Evolutionary conservation across 2,113 vertebrate species (phyloP), one percentile per base, ranked within the genome.

Genomic region (Triplophysa rosa): DNA sequence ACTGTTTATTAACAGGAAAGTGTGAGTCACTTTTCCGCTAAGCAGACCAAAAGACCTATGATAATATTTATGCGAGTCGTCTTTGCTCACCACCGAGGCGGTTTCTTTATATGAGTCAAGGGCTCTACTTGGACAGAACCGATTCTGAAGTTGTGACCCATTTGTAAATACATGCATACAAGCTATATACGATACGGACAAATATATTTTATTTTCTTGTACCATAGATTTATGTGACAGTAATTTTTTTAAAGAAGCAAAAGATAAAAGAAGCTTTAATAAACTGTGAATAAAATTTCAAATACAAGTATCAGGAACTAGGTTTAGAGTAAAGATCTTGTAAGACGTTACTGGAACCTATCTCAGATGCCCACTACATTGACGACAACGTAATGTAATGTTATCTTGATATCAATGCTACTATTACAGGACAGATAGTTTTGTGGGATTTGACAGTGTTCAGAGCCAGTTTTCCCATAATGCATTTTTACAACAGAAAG

Each of bases 401-500:
- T 84, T 78, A 77, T 89, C 87, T 80, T 84, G 87, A 67, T 79
- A 62, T 79, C 13, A n/a, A 73, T 67, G 69, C 72, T 77, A 62
- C 82, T 76, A 77, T 81, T 84, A 62, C 19, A 77, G 70, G 83
- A 88, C 84, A 82, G 19, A 45, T 61, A 80, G 88, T 84, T 87
- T 37, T 65, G 85, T 67, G 73, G 90, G 85, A 83, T 87, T 81
- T 86, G 37, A 85, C 62, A 61, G 63, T 85, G 89, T 86, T 82
- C 68, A 12, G 54, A 77, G 66, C 73, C 77, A 73, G 66, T 65
- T 78, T 73, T 77, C 59, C 78, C 81, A 76, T 87, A 84, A 83
- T 84, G 88, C 89, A 88, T 84, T 89, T 91, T 90, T 92, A 89
- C 89, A 91, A 92, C 90, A 90, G 84, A 92, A 90, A 97, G 94